A percentile compares a stretch with the other conserved stretches of the same genome.
phyloP scores from a whole-genome alignment of 1,140 invertebrate species.

The Oedothorax gibbosus region DNA sequence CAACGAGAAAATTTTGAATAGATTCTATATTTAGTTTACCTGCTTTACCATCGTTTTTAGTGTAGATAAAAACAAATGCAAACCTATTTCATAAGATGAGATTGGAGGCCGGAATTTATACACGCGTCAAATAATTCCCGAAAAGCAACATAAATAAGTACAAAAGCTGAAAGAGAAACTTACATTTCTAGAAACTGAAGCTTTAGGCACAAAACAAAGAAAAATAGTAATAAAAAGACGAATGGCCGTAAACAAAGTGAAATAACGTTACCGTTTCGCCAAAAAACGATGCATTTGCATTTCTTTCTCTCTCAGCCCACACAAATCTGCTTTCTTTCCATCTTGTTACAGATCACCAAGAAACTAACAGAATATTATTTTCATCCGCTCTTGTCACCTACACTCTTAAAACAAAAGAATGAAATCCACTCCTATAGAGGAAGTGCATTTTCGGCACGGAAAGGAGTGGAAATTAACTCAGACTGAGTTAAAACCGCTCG shows the following conservation, averaged over 20 bases:
- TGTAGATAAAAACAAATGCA: background rate
- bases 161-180: background rate
- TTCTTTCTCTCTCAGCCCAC: conserved; percentile 18
- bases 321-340: conserved; percentile 19
- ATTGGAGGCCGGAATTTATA: conserved; percentile 4
- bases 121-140: conserved; percentile 15
- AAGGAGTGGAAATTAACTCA: too few relatives aligned
- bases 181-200: conserved; percentile 28
- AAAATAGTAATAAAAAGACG: conserved; percentile 24
- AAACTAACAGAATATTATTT: too few relatives aligned
- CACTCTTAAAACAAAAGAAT: too few relatives aligned
- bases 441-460: too few relatives aligned
- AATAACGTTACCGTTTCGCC: conserved; percentile 22
- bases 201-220: conserved; percentile 7
- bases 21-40: background rate
- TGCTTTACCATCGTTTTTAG: background rate
- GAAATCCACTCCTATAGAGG: too few relatives aligned
- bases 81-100: conserved; percentile 1
- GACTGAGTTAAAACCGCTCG: too few relatives aligned
- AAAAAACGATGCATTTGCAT: conserved; percentile 47
- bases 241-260: conserved; percentile 37
- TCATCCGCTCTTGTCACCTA: too few relatives aligned
- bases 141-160: conserved; percentile 22
- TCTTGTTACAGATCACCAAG: background rate
- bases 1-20: too few relatives aligned